Conservation (phyloP, 1,140 invertebrate species). For the Calliphora vicina region DNA sequence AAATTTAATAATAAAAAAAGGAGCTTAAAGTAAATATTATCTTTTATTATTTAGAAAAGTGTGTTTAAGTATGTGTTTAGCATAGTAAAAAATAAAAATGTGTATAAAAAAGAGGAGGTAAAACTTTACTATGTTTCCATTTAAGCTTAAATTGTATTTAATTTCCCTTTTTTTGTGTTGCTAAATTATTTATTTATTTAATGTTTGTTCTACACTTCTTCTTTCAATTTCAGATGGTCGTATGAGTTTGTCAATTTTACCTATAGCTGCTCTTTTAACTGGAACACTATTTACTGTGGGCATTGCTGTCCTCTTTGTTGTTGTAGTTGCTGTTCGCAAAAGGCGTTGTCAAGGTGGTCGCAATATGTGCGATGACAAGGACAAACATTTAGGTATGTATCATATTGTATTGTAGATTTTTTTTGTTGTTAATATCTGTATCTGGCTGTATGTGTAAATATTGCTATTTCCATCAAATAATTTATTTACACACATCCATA, state of each 20-base stretch:
- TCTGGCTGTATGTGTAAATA: background rate
- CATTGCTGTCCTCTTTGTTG: conserved; percentile 70
- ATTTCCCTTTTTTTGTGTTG: background rate
- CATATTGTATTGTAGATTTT: background rate
- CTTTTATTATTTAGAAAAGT: conserved; percentile 5
- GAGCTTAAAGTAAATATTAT: conserved; percentile 27
- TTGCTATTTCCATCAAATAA: no score
- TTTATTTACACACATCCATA: no score
- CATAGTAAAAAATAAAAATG: background rate
- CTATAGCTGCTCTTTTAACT: conserved; percentile 69
- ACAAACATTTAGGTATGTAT: conserved; percentile 68
- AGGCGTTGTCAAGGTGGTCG: conserved; percentile 59
- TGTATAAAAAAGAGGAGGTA: background rate
- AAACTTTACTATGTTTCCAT: background rate
- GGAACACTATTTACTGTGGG: conserved; percentile 71
- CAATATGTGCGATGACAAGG: conserved; percentile 63
- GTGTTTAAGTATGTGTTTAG: conserved; percentile 19
- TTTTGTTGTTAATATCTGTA: background rate
- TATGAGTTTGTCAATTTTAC: conserved; percentile 69
- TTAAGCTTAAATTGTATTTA: background rate
- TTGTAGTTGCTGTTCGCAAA: conserved; percentile 67
- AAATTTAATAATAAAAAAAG: no score
- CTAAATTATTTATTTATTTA: background rate
- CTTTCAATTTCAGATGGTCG: conserved; percentile 67
- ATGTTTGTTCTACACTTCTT: background rate